phyloP scores from a whole-genome alignment of 2,797 vertebrate genomes.

The Phataginus tetradactyla region DNA sequence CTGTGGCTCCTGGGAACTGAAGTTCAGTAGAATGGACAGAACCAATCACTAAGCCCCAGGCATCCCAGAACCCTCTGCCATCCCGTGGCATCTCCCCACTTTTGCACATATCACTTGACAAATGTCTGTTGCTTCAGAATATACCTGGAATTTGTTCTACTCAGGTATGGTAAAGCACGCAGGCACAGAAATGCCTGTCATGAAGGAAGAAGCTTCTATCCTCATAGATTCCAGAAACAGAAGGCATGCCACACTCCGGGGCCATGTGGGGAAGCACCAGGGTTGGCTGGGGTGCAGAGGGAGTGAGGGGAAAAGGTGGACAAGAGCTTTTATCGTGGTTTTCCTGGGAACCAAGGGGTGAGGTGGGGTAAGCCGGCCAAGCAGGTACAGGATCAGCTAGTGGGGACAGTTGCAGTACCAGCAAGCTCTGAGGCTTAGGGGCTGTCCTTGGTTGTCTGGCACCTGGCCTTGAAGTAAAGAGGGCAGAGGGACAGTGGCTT shows the following conservation, averaged over 20 bases:
- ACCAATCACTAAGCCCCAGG: not conserved
- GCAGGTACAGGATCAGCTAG: too few relatives aligned
- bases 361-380: not conserved
- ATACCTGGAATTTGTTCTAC: not conserved
- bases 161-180: not conserved
- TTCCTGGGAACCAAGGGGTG: not conserved
- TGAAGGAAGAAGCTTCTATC: not conserved
- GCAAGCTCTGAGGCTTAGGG: not conserved
- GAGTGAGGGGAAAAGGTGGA: not conserved
- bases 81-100: not conserved
- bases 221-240: not conserved
- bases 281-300: too few relatives aligned
- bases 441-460: not conserved
- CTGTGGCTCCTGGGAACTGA: not conserved
- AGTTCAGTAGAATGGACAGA: not conserved
- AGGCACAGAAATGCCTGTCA: not conserved
- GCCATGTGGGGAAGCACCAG: too few relatives aligned
- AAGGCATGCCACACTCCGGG: not conserved
- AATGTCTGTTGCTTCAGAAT: not conserved
- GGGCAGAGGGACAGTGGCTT: not conserved
- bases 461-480: not conserved
- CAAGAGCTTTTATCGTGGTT: not conserved
- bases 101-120: not conserved
- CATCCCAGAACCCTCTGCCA: not conserved
- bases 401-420: not conserved